phyloP scores from a whole-genome alignment of 2,888 invertebrate genomes.

The Tetropium fuscum region DNA sequence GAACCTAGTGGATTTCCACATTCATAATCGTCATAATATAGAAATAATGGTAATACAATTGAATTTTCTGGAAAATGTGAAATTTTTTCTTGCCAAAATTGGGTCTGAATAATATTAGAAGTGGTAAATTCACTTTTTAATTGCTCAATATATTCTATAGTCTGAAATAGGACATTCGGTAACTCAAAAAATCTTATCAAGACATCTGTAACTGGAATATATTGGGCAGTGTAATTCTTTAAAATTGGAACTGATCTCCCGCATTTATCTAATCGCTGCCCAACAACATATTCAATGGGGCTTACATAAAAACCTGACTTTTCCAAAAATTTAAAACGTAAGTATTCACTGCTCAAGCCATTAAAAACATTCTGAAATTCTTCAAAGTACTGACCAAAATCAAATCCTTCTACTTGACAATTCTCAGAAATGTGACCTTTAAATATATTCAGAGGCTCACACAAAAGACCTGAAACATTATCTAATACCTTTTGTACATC shows the following conservation, averaged over 20 bases:
- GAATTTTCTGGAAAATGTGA: not conserved
- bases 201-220: not conserved
- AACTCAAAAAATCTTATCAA: slow-evolving; percentile 3
- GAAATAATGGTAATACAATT: slow-evolving; percentile 11
- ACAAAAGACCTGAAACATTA: not conserved
- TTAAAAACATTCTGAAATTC: not conserved
- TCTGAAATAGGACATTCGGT: not conserved
- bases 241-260: not conserved
- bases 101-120: slow-evolving; percentile 20
- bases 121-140: not conserved
- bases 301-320: not conserved
- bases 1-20: slow-evolving; percentile 43
- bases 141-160: not conserved
- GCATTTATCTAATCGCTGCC: not conserved
- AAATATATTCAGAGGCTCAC: not conserved
- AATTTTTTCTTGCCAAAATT: slow-evolving; percentile 20
- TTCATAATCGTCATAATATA: slow-evolving; percentile 48
- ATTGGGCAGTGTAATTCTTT: not conserved
- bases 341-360: not conserved
- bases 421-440: no score
- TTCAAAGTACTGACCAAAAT: not conserved
- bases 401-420: not conserved
- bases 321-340: not conserved
- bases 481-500: not conserved
- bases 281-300: not conserved